Evolutionary conservation across 2,888 invertebrate genomes (phyloP), one percentile per base, ranked within the genome.

Genomic region (Morinoia aosen): DNA sequence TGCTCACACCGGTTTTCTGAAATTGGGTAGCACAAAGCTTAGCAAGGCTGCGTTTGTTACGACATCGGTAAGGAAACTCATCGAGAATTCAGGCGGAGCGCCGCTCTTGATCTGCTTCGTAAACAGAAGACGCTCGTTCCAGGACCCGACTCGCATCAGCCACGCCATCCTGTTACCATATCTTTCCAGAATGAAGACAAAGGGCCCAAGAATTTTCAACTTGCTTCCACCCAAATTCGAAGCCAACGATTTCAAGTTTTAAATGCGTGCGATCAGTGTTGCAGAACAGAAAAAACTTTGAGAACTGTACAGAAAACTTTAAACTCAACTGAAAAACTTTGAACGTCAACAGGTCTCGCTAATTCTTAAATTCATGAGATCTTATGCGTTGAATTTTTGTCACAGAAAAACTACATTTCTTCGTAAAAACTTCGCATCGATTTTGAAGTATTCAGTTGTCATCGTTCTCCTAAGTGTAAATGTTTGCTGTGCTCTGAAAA

Each of bases 61-160:
- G 76, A 76, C 33, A 76, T 76, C 76, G 33, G 76, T 76, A 33
- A 76, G 76, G 76, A 76, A 76, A 76, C 40, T 90, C 90, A 90
- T 90, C 39, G 90, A 48, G 39, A 90, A 90, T 90, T 90, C 90
- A 40, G 48, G 25, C 39, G 90, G 48, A 90, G 90, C 90, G 48
- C 40, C 48, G 39, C 40, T 39, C 90, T 39, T 90, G 90, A 90
- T 39, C 48, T 90, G 39, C 90, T 48, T 39, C 40, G 40, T 90
- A 40, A 90, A 90, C 90, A 90, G 39, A 90, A 90, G 90, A 48
- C 39, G 90, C 90, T 76, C 76, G 76, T 76, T 76, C 25, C 76
- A 33, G 8, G 33, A 16, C 76, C 76, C 8, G 25, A 33, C 25
- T 25, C 25, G 76, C 76, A 76, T 76, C 76, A 76, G 76, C 25